Conservation (phyloP, 37 sponge, comb jelly and placozoan genomes). For the Aphrocallistes beatrix region DNA sequence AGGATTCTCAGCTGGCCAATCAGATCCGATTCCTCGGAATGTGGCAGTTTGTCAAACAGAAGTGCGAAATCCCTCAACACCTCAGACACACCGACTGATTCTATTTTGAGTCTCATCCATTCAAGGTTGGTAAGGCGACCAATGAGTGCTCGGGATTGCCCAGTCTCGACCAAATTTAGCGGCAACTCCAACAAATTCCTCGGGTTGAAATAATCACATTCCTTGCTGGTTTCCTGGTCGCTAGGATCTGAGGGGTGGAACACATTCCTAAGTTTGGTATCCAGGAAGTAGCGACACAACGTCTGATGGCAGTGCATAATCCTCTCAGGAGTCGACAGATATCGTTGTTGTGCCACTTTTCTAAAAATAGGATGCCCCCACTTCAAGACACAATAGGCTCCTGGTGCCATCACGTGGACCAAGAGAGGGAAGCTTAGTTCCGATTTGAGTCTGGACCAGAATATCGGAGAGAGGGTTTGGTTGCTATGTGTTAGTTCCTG, state of each 20-base stretch:
- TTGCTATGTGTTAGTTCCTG: neutral
- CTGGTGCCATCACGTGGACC: neutral
- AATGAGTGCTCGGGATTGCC: neutral
- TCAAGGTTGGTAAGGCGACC: neutral
- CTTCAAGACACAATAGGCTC: neutral
- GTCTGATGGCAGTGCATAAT: neutral
- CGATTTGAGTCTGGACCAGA: neutral
- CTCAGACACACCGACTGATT: neutral
- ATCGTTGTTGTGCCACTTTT: neutral
- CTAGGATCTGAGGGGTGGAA: neutral
- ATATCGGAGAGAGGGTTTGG: neutral
- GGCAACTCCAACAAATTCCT: slow-evolving; percentile 12
- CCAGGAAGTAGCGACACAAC: neutral
- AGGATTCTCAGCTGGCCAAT: neutral
- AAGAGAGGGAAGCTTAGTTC: neutral
- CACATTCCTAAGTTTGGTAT: neutral
- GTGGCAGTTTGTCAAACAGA: slow-evolving; percentile 14
- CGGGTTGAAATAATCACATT: slow-evolving; percentile 6
- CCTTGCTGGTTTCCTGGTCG: neutral
- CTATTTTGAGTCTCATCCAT: neutral
- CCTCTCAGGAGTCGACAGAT: neutral
- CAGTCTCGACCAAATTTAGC: neutral
- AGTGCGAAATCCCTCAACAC: slow-evolving; percentile 6
- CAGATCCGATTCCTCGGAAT: neutral
- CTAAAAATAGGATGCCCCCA: slow-evolving; percentile 12